A percentile compares a stretch with the other conserved stretches of the same genome.
phyloP scores from a whole-genome alignment of 2,888 invertebrate genomes.

The Drosophila barbarae region DNA sequence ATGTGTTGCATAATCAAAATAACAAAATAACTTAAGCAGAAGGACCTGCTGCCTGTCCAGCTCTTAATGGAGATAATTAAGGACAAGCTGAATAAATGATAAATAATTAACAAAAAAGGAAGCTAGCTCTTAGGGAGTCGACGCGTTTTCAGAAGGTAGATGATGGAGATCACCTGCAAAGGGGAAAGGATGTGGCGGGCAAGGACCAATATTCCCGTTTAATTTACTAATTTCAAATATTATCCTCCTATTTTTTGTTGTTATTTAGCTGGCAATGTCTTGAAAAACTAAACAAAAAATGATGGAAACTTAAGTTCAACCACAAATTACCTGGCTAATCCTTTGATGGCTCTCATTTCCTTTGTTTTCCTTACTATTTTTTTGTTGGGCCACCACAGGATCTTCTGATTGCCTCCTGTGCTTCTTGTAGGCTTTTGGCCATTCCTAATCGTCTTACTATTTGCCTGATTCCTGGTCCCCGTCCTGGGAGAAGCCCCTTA shows the following conservation, averaged over 20 bases:
- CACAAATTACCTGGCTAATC: constrained; percentile 2
- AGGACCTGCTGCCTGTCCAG: neutral
- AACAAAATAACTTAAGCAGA: neutral
- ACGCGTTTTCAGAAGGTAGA: no score
- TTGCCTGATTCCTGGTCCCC: neutral
- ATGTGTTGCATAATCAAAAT: constrained; percentile 6
- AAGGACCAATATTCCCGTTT: no score
- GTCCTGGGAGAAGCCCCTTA: constrained; percentile 5
- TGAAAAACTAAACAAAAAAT: neutral
- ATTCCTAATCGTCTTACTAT: constrained; percentile 18
- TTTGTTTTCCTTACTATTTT: neutral
- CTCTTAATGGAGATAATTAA: constrained; percentile 2
- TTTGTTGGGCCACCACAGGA: neutral
- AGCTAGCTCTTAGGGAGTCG: no score
- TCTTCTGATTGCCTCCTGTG: constrained; percentile 1
- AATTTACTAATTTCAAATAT: no score
- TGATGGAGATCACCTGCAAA: no score
- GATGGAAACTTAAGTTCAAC: neutral
- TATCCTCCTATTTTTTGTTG: no score
- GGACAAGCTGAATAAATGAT: neutral
- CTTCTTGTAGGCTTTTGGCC: neutral
- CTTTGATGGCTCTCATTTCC: neutral
- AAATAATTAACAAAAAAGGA: neutral
- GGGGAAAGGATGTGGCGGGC: no score
- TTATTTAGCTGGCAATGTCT: no score